A percentile compares a stretch with the other conserved stretches of the same genome.
Evolutionary conservation across 2,113 vertebrate species (phyloP).

Genomic region (Stigmatopora argus): DNA sequence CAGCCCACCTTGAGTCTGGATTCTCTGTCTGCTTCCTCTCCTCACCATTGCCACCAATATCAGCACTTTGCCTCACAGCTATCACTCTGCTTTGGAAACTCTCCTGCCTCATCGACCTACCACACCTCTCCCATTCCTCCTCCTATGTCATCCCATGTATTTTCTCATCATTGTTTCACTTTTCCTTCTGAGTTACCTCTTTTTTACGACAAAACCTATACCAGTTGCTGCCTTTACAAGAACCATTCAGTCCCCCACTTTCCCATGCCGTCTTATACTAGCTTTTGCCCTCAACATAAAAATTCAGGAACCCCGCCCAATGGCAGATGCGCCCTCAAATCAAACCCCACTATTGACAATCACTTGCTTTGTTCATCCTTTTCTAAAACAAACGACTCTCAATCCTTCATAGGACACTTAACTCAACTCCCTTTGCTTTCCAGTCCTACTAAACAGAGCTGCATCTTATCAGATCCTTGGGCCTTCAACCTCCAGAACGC

Average conservation of each 20-base stretch:
- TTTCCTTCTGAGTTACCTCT: slow-evolving; percentile 11
- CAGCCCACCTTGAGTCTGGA: slow-evolving; percentile 58
- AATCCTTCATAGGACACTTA: slow-evolving; percentile 11
- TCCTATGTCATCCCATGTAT: slow-evolving; percentile 29
- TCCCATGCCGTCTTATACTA: slow-evolving; percentile 4
- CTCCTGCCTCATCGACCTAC: slow-evolving; percentile 33
- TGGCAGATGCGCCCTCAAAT: slow-evolving; percentile 34
- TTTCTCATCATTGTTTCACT: slow-evolving; percentile 26
- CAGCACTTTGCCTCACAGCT: slow-evolving; percentile 58
- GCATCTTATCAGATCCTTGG: slow-evolving; percentile 15
- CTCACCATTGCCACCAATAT: slow-evolving; percentile 47
- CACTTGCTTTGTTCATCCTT: slow-evolving; percentile 21
- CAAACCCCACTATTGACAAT: slow-evolving; percentile 15
- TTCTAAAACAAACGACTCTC: slow-evolving; percentile 19
- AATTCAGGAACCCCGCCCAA: slow-evolving; percentile 22
- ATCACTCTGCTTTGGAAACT: slow-evolving; percentile 49
- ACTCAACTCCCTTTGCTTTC: slow-evolving; percentile 17
- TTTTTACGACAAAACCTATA: slow-evolving; percentile 9
- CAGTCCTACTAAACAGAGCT: slow-evolving; percentile 24
- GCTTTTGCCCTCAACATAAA: slow-evolving; percentile 13
- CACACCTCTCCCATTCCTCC: slow-evolving; percentile 28
- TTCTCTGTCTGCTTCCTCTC: slow-evolving; percentile 47
- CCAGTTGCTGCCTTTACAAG: slow-evolving; percentile 18
- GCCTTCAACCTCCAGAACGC: slow-evolving; percentile 22
- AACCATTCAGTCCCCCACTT: slow-evolving; percentile 8